These are phyloP conservation scores for Calephelis nemesis DNA, from an alignment of 1,140 invertebrate genomes.

Conservation along the genomic window DNA sequence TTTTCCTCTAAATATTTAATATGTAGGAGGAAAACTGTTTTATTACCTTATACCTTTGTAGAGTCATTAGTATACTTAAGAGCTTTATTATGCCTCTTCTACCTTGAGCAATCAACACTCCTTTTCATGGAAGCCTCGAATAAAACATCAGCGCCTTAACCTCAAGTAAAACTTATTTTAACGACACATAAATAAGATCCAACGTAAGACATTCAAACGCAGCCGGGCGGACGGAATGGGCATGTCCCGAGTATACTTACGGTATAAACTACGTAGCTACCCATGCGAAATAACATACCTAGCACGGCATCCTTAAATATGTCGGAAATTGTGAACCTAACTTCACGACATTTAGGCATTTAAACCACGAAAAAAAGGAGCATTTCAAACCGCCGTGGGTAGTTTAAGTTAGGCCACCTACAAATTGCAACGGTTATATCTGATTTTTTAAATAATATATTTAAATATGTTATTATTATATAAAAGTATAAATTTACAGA, in stretches of 20 bases:
- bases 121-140: background rate
- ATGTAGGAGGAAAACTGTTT: background rate
- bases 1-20: no score
- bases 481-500: no score
- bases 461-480: no score
- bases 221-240: constrained; percentile 12
- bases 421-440: no score
- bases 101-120: background rate
- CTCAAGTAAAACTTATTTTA: constrained; percentile 18
- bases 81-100: background rate
- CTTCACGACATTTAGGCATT: background rate
- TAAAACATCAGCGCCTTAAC: constrained; percentile 8
- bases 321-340: background rate
- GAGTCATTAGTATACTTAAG: background rate
- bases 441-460: no score
- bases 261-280: constrained; percentile 7
- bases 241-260: constrained; percentile 10
- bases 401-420: no score
- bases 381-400: no score
- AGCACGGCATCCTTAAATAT: background rate
- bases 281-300: constrained; percentile 5
- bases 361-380: background rate
- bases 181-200: constrained; percentile 26
- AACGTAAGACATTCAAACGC: constrained; percentile 20
- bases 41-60: background rate